Percentiles rank a stretch among this genome's conserved stretches.
Conservation (phyloP, 2,113 vertebrate genomes). For the Pterocles orientalis region DNA sequence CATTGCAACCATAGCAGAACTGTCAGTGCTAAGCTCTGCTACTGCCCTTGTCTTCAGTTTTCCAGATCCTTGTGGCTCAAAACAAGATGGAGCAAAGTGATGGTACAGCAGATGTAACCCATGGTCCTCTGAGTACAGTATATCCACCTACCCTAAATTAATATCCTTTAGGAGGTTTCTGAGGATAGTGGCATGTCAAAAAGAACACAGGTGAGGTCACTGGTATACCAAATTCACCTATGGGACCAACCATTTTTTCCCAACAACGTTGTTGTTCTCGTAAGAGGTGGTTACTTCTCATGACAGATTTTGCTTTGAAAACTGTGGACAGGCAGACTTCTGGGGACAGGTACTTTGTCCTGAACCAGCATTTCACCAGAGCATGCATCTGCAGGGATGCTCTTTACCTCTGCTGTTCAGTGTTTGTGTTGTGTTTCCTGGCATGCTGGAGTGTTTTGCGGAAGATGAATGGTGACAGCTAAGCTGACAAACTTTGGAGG, state of each 20-base stretch:
- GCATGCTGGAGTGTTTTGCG: not conserved
- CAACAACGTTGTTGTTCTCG: accelerated
- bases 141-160: not conserved
- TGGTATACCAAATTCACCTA: not conserved
- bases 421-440: not conserved
- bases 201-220: not conserved
- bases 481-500: not conserved
- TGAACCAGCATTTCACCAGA: not conserved
- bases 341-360: not conserved
- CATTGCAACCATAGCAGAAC: not conserved
- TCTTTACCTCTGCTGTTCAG: not conserved
- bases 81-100: not conserved
- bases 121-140: not conserved
- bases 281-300: not conserved
- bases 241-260: not conserved
- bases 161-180: not conserved
- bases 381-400: not conserved
- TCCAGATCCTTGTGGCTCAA: not conserved
- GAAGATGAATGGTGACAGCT: not conserved
- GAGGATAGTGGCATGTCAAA: not conserved
- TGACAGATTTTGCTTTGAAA: not conserved
- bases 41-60: not conserved
- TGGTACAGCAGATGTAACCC: not conserved
- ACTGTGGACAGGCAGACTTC: not conserved
- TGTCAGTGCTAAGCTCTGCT: not conserved